Conservation (phyloP, 1,140 invertebrate species). For the Oncopodura yosiiana region DNA sequence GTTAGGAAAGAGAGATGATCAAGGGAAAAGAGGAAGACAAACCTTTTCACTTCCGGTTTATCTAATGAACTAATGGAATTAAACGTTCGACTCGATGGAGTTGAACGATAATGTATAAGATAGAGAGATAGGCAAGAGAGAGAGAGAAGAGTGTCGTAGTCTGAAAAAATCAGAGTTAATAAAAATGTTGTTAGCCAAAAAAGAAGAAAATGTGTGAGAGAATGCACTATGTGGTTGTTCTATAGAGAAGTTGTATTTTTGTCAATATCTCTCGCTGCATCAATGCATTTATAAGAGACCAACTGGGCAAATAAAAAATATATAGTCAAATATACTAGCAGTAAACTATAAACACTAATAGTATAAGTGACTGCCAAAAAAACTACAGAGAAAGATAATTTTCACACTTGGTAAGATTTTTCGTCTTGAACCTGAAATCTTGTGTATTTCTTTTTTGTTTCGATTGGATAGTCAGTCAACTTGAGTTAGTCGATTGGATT, state of each 20-base stretch:
- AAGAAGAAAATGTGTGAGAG: too few species aligned
- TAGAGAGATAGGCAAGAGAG: not conserved
- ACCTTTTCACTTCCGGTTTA: slow-evolving; percentile 34
- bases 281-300: too few species aligned
- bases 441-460: not conserved
- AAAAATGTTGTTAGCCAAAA: too few species aligned
- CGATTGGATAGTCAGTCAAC: too few species aligned
- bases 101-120: not conserved
- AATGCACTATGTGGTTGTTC: too few species aligned
- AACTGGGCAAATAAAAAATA: too few species aligned
- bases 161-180: too few species aligned
- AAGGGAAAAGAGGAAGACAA: not conserved
- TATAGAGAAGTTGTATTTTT: too few species aligned
- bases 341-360: too few species aligned
- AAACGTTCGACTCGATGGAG: not conserved
- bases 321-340: too few species aligned
- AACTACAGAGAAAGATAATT: slow-evolving; percentile 28
- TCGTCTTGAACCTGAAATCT: slow-evolving; percentile 11
- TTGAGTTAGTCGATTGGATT: slow-evolving; percentile 23
- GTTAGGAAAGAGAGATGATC: not conserved
- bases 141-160: not conserved
- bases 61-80: slow-evolving; percentile 36
- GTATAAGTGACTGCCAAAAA: too few species aligned
- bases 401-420: slow-evolving; percentile 31
- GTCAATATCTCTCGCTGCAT: too few species aligned